These are phyloP conservation scores for Leptodactylus fallax DNA, from an alignment of 2,797 vertebrate species.

Conservation along the genomic window DNA sequence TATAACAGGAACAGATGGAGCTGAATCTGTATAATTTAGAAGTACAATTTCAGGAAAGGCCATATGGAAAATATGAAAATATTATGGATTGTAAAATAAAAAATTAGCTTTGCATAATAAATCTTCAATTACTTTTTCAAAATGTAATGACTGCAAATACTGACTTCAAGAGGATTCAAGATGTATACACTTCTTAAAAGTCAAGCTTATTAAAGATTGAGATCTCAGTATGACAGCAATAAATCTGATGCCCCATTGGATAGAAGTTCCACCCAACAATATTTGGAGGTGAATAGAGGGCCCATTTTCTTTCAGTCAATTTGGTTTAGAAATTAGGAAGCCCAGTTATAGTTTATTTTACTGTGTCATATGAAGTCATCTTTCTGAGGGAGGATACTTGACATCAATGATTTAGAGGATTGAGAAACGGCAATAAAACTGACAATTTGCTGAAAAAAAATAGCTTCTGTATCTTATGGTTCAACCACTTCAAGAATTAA, in stretches of 20 bases:
- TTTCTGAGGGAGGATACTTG: background rate
- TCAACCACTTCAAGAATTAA: slow-evolving; percentile 28
- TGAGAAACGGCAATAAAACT: slow-evolving; percentile 24
- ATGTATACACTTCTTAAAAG: background rate
- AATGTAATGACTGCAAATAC: slow-evolving; percentile 48
- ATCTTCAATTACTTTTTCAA: slow-evolving; percentile 58
- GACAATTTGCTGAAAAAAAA: slow-evolving; percentile 45
- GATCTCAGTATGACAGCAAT: background rate
- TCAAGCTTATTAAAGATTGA: background rate
- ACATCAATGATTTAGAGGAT: slow-evolving; percentile 3
- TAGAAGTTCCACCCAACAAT: background rate
- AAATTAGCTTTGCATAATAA: slow-evolving; percentile 61
- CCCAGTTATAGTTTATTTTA: background rate
- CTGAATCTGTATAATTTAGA: slow-evolving; percentile 48
- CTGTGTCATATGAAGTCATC: background rate
- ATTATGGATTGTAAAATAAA: slow-evolving; percentile 57
- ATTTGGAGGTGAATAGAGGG: background rate
- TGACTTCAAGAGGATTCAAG: slow-evolving; percentile 2
- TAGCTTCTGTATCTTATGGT: slow-evolving; percentile 4
- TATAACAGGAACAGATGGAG: slow-evolving; percentile 58
- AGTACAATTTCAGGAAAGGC: slow-evolving; percentile 52
- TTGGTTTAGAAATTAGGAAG: background rate
- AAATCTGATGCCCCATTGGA: background rate
- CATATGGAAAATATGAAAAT: slow-evolving; percentile 64
- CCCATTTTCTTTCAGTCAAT: slow-evolving; percentile 1